phyloP scores from a whole-genome alignment of 2,113 vertebrate species.

The Podilymbus podiceps region DNA sequence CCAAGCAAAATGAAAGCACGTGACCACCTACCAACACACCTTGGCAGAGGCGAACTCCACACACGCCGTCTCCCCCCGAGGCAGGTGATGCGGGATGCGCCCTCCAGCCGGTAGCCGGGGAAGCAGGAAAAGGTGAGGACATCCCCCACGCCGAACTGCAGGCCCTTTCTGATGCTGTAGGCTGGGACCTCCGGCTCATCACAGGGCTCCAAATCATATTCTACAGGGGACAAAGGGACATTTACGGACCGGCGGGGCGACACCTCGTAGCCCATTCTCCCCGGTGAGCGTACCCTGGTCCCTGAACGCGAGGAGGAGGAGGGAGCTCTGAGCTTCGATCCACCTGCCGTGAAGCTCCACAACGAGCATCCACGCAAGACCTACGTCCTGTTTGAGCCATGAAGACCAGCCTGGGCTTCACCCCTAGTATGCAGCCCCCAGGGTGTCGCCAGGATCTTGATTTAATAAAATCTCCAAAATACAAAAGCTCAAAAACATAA shows the following conservation, averaged over 20 bases:
- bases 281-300: fast-evolving
- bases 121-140: constrained; percentile 93
- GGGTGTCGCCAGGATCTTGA: not conserved
- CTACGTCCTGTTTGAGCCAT: fast-evolving
- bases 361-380: not conserved
- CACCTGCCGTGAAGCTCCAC: not conserved
- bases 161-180: constrained; percentile 92
- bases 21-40: constrained; percentile 99
- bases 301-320: not conserved
- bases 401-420: not conserved
- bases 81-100: constrained; percentile 89
- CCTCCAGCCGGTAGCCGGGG: constrained; percentile 96
- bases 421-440: fast-evolving
- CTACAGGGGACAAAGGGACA: constrained; percentile 50
- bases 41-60: constrained; percentile 99
- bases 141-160: constrained; percentile 93
- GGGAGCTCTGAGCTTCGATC: not conserved
- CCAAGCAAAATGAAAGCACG: constrained; percentile 91
- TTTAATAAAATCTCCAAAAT: not conserved
- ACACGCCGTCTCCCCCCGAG: constrained; percentile 96
- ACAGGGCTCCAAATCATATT: constrained; percentile 95
- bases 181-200: constrained; percentile 92
- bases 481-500: too few relatives aligned
- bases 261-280: fast-evolving
- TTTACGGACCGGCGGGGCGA: fast-evolving